phyloP scores from a whole-genome alignment of 2,888 invertebrate species.

The Altica lythri region DNA sequence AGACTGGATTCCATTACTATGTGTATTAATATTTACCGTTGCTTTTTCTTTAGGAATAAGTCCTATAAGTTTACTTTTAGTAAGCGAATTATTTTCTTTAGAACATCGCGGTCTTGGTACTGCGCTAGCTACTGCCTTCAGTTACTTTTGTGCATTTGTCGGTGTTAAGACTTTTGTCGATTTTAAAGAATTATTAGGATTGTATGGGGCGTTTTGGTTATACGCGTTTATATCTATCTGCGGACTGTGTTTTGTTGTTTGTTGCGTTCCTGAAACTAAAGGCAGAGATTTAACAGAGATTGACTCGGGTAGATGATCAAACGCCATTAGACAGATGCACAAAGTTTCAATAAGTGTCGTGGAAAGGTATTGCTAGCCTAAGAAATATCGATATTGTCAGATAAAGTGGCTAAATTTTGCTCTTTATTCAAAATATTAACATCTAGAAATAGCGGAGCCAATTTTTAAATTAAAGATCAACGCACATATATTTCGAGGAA shows the following conservation, averaged over 20 bases:
- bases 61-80: slow-evolving; percentile 84
- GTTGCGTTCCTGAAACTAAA: slow-evolving; percentile 89
- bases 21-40: slow-evolving; percentile 81
- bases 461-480: no score
- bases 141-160: slow-evolving; percentile 84
- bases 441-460: no score
- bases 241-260: slow-evolving; percentile 82
- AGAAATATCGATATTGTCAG: no score
- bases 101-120: slow-evolving; percentile 86
- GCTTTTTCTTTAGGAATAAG: slow-evolving; percentile 88
- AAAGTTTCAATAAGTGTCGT: slow-evolving; percentile 49
- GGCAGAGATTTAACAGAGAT: slow-evolving; percentile 89
- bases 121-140: slow-evolving; percentile 83
- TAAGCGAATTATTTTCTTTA: slow-evolving; percentile 81
- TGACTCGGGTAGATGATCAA: slow-evolving; percentile 63
- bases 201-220: slow-evolving; percentile 87
- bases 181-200: slow-evolving; percentile 74
- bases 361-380: slow-evolving; percentile 48
- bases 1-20: slow-evolving; percentile 83
- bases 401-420: no score
- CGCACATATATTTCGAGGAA: no score
- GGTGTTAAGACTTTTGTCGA: slow-evolving; percentile 87
- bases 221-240: slow-evolving; percentile 83
- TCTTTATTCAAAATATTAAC: no score
- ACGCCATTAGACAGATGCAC: slow-evolving; percentile 41